Conservation (phyloP, 2,888 invertebrate genomes). For the Acanthosoma haemorrhoidale region DNA sequence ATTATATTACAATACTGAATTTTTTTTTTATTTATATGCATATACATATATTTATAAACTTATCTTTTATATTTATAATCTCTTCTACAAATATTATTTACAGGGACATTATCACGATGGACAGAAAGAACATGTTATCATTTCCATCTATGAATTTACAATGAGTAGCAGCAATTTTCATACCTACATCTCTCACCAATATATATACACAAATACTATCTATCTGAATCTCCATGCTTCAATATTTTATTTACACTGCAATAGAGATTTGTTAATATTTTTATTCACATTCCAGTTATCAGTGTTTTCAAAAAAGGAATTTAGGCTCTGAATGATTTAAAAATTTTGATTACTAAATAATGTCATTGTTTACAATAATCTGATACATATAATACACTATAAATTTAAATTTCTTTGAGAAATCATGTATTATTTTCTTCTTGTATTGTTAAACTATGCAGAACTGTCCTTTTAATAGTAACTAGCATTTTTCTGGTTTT, state of each 20-base stretch:
- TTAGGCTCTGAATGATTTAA: background rate
- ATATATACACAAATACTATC: constrained; percentile 33
- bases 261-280: constrained; percentile 3
- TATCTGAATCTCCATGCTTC: constrained; percentile 8
- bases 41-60: constrained; percentile 30
- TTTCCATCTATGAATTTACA: constrained; percentile 30
- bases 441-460: too few relatives aligned
- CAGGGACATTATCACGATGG: constrained; percentile 36
- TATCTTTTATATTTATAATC: constrained; percentile 34
- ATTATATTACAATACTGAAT: constrained; percentile 40
- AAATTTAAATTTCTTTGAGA: too few relatives aligned
- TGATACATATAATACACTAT: background rate
- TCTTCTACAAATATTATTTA: constrained; percentile 36
- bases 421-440: too few relatives aligned
- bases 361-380: constrained; percentile 2
- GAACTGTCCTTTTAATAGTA: too few relatives aligned
- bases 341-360: background rate
- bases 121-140: constrained; percentile 34
- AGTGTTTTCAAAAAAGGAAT: background rate
- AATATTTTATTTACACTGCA: constrained; percentile 33
- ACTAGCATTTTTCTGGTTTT: too few relatives aligned
- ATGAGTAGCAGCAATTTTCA: constrained; percentile 26
- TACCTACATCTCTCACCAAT: constrained; percentile 22
- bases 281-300: constrained; percentile 1
- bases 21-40: constrained; percentile 29